A percentile compares a stretch with the other conserved stretches of the same genome.
These are phyloP conservation scores for Falcunculus frontatus DNA, from an alignment of 2,113 vertebrate genomes.

Conservation along the genomic window DNA sequence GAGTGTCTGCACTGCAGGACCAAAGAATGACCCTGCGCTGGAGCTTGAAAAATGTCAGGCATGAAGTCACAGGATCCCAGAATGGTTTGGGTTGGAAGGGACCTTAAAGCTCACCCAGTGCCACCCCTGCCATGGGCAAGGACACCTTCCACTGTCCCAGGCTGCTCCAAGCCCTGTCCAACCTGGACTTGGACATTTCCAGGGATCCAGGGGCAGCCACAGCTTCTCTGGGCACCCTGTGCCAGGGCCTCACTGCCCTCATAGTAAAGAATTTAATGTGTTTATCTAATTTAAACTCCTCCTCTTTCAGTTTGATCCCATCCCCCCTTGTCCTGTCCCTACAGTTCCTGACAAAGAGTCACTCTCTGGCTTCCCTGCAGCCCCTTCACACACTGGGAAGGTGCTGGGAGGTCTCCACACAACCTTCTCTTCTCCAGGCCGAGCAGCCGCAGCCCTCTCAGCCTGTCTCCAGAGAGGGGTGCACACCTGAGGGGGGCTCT, in stretches of 20 bases:
- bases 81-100: not conserved
- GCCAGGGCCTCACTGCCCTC: accelerated
- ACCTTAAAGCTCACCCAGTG: not conserved
- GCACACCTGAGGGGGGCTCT: not conserved
- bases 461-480: too few species aligned
- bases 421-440: not conserved
- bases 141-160: not conserved
- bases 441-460: not conserved
- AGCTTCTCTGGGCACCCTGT: not conserved
- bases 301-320: not conserved
- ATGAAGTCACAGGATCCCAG: not conserved
- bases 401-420: not conserved
- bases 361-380: accelerated
- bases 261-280: not conserved
- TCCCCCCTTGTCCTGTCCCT: not conserved
- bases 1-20: not conserved
- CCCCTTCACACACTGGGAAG: not conserved
- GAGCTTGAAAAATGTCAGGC: not conserved
- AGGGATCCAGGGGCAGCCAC: not conserved
- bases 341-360: not conserved
- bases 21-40: accelerated
- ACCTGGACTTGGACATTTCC: accelerated
- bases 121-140: not conserved
- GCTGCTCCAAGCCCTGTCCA: accelerated
- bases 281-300: not conserved